phyloP scores from a whole-genome alignment of 2,888 invertebrate species.

The Synanthedon myopaeformis region DNA sequence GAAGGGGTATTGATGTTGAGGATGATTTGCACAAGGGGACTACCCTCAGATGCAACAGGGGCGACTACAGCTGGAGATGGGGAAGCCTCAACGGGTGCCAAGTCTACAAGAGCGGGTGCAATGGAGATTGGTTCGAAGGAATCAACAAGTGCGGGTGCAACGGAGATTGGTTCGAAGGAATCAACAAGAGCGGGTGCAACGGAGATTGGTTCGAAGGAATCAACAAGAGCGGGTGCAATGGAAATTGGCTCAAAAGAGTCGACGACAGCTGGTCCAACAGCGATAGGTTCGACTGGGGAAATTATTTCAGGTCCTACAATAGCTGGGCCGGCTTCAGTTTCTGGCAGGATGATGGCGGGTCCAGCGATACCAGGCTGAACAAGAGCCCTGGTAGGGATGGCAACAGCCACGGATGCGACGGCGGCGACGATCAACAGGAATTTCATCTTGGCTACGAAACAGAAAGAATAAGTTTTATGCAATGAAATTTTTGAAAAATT shows the following conservation, averaged over 20 bases:
- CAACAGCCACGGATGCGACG: slow-evolving; percentile 13
- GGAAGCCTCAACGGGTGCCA: slow-evolving; percentile 6
- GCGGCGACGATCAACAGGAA: slow-evolving; percentile 11
- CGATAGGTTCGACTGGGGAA: slow-evolving; percentile 7
- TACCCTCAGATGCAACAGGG: slow-evolving; percentile 4
- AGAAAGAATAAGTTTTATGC: background rate
- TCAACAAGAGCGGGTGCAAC: slow-evolving; percentile 8
- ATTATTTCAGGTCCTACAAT: slow-evolving; percentile 8
- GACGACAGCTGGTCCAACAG: slow-evolving; percentile 5
- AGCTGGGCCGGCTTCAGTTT: background rate
- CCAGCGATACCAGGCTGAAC: slow-evolving; percentile 1
- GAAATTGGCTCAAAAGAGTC: slow-evolving; percentile 1
- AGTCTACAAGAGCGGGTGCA: slow-evolving; percentile 8
- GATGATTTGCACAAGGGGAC: slow-evolving; percentile 19
- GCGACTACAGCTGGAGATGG: slow-evolving; percentile 7
- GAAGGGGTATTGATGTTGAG: slow-evolving; percentile 10
- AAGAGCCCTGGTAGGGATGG: slow-evolving; percentile 3
- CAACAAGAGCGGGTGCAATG: slow-evolving; percentile 8
- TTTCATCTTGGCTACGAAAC: slow-evolving; percentile 6
- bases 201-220: slow-evolving; percentile 3
- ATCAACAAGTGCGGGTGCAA: slow-evolving; percentile 19
- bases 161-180: slow-evolving; percentile 10
- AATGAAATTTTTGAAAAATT: background rate
- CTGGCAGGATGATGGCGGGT: background rate
- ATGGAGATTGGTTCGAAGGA: slow-evolving; percentile 7